Evolutionary conservation across 1,140 invertebrate genomes (phyloP).

Genomic region (Aphaenogaster ashmeadi): DNA sequence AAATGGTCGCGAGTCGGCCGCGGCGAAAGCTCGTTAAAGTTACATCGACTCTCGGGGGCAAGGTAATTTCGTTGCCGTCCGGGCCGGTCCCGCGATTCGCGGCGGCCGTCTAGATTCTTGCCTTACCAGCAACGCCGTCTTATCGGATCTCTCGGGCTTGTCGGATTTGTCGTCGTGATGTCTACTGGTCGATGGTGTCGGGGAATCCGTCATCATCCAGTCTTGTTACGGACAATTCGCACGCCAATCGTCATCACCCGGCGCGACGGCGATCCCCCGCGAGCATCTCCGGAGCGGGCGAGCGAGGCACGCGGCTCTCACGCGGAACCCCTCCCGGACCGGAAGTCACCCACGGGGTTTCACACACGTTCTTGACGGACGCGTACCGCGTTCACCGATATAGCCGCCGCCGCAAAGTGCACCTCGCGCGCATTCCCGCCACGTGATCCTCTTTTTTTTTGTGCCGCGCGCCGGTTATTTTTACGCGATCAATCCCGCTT

Average conservation of each 20-base stretch:
- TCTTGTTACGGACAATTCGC: slow-evolving; percentile 57
- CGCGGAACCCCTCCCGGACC: background rate
- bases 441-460: slow-evolving; percentile 47
- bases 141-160: slow-evolving; percentile 74
- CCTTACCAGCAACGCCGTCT: slow-evolving; percentile 80
- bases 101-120: background rate
- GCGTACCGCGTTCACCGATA: background rate
- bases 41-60: background rate
- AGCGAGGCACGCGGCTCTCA: background rate
- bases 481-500: slow-evolving; percentile 54
- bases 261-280: slow-evolving; percentile 49
- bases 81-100: background rate
- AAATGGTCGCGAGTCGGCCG: slow-evolving; percentile 6
- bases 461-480: slow-evolving; percentile 43
- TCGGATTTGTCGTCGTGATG: slow-evolving; percentile 80
- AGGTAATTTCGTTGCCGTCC: background rate
- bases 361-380: background rate
- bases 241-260: slow-evolving; percentile 71
- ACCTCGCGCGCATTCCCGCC: slow-evolving; percentile 47
- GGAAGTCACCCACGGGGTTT: background rate
- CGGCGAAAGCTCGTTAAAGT: slow-evolving; percentile 32
- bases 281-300: slow-evolving; percentile 34
- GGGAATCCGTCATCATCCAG: slow-evolving; percentile 84
- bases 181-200: slow-evolving; percentile 80
- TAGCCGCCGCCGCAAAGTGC: slow-evolving; percentile 27